phyloP scores from a whole-genome alignment of 1,140 invertebrate species.

The Argopecten irradians region DNA sequence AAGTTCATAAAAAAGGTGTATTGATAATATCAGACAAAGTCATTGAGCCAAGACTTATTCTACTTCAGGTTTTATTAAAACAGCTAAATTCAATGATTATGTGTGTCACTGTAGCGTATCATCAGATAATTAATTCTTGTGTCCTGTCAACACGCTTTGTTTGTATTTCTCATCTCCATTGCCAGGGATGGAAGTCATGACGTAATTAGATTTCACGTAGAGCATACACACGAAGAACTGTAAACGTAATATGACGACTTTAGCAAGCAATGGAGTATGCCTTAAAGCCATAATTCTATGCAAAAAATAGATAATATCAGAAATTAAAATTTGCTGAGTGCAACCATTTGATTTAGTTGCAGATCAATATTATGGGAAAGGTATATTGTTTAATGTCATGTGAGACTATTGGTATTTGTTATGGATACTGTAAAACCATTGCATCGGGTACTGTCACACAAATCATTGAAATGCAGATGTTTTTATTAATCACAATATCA shows the following conservation, averaged over 20 bases:
- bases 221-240: not conserved
- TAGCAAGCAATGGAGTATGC: not conserved
- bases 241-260: not conserved
- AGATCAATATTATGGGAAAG: not conserved
- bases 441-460: no score
- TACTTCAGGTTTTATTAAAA: not conserved
- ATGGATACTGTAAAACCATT: no score
- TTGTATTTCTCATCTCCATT: not conserved
- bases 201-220: not conserved
- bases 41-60: not conserved
- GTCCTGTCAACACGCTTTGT: not conserved
- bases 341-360: not conserved
- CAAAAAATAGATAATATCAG: not conserved
- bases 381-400: not conserved
- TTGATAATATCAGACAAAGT: slow-evolving; percentile 7
- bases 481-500: no score
- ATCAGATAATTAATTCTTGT: not conserved
- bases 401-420: no score
- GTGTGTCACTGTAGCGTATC: not conserved
- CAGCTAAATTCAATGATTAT: not conserved
- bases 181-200: not conserved
- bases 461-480: no score
- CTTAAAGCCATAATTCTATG: not conserved
- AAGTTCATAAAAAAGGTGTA: not conserved
- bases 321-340: not conserved